These are phyloP conservation scores for Myrmophylax atrothorax DNA, from an alignment of 2,113 vertebrate species.

Conservation along the genomic window DNA sequence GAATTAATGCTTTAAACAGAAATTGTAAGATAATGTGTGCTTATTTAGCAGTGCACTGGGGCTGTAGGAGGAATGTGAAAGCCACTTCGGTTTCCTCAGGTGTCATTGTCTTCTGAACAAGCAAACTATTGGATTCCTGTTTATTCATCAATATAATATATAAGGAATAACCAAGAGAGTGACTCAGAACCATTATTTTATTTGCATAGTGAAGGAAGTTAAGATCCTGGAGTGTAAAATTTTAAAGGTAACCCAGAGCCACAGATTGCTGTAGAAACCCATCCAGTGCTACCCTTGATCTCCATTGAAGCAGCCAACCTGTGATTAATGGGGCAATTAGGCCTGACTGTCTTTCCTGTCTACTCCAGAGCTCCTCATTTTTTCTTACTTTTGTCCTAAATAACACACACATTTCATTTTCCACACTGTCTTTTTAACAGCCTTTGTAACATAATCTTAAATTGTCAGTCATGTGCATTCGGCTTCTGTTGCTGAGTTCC, in stretches of 20 bases:
- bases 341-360: neutral
- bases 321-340: neutral
- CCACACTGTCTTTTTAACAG: neutral
- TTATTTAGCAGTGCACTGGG: neutral
- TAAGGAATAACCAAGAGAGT: neutral
- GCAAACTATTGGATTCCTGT: neutral
- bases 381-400: neutral
- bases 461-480: accelerated
- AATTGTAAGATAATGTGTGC: neutral
- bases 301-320: neutral
- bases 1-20: neutral
- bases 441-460: neutral
- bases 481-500: neutral
- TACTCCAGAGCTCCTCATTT: neutral
- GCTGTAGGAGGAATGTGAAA: neutral
- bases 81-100: neutral
- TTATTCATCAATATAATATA: neutral
- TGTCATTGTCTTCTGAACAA: neutral
- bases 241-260: neutral
- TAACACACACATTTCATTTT: neutral
- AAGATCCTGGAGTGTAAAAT: neutral
- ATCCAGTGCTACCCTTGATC: neutral
- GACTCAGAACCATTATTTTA: neutral
- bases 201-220: neutral
- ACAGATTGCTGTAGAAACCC: neutral